Evolutionary conservation across 2,113 vertebrate genomes (phyloP), one percentile per base, ranked within the genome.

Genomic region (Eulemur rufifrons): DNA sequence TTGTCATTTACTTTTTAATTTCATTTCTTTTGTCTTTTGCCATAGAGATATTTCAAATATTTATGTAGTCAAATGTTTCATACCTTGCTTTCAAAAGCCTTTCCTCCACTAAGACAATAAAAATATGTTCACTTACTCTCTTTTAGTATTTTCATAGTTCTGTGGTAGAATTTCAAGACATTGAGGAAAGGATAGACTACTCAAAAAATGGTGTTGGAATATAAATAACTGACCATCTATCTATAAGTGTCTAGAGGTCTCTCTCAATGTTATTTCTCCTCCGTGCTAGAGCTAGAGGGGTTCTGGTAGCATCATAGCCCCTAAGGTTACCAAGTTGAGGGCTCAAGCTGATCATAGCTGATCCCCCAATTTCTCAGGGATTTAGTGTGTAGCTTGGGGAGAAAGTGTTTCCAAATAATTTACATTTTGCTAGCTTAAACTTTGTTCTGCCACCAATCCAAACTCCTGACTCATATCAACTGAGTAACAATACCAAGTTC

Each of bases 41-140:
- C 80, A 86, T 73, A 52, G 71, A 66, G 23, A 66, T 6, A 5
- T 69, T 69, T 61, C 50, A 77, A 84, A 52, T 94, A 69, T 77
- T 76, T 93, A 86, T 29, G 11, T 81, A 68, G 18, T 81, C 13
- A 91, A 91, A 68, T 59, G 42, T 77, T 91, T 96, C 78, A 90
- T 64, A 71, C 32, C 45, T 97, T 86, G 34, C 69, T 93, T 95
- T 91, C 64, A 77, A 93, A 97, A 88, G 11, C 6, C 25, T 61
- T 25, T 9, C 2, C 29, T 20, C 69, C 23, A 54, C 8, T 78
- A 86, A 83, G 14, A 64, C 59, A 25, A 86, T 34, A 78, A 78
- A 82, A 93, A 66, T 63, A 64, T 63, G 6, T 47, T 76, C 42
- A 63, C 18, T 12, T 21, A 76, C 69, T 94, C 90, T 39, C 64